Evolutionary conservation across 2,113 vertebrate species (phyloP).

Genomic region (Hassar affinis): DNA sequence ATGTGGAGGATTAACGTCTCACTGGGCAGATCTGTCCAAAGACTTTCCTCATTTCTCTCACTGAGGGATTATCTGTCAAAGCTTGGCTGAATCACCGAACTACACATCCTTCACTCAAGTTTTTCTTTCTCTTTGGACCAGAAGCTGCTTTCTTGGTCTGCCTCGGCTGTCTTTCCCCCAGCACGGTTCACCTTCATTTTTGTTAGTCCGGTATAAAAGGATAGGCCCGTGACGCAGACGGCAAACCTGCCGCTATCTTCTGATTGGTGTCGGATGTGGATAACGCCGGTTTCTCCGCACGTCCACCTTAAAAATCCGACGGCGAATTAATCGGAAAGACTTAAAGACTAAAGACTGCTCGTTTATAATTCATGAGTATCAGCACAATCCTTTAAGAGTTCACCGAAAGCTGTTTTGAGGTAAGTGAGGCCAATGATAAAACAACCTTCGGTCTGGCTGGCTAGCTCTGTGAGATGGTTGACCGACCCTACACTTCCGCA

Average conservation of each 20-base stretch:
- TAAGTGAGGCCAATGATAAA: slow-evolving; percentile 64
- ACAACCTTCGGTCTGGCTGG: slow-evolving; percentile 68
- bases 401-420: background rate
- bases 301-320: background rate
- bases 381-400: background rate
- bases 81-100: slow-evolving; percentile 36
- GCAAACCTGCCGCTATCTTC: background rate
- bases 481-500: slow-evolving; percentile 44
- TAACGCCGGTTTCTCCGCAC: background rate
- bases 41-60: slow-evolving; percentile 55
- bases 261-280: background rate
- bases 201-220: background rate
- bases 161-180: background rate
- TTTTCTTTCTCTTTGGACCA: background rate
- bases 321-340: background rate
- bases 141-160: slow-evolving; percentile 9
- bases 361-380: background rate
- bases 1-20: slow-evolving; percentile 68
- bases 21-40: slow-evolving; percentile 61
- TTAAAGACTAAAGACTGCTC: no score
- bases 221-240: background rate
- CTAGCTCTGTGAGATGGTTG: slow-evolving; percentile 51
- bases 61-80: slow-evolving; percentile 57
- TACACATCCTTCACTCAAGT: slow-evolving; percentile 9
- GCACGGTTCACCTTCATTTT: slow-evolving; percentile 47